Percentiles rank a stretch among this genome's conserved stretches.
Conservation (phyloP, 2,888 invertebrate species). For the Gymnosoma rotundatum region DNA sequence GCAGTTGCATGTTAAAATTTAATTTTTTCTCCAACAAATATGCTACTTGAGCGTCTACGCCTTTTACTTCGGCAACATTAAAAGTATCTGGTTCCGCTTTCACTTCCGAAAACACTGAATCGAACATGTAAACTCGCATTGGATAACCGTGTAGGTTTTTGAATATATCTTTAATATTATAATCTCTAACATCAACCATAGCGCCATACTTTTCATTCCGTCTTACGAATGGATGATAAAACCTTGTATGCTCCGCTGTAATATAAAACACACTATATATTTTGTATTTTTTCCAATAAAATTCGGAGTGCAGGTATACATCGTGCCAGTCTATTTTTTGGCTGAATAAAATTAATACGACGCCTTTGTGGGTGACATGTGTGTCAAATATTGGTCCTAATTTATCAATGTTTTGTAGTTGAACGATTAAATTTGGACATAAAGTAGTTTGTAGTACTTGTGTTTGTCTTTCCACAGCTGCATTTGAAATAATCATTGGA, state of each 20-base stretch:
- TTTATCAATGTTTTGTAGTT: slow-evolving; percentile 39
- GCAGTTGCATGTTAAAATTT: slow-evolving; percentile 76
- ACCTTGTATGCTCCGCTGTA: slow-evolving; percentile 58
- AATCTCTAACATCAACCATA: slow-evolving; percentile 58
- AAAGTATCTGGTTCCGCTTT: slow-evolving; percentile 67
- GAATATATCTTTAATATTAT: slow-evolving; percentile 68
- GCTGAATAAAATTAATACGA: slow-evolving; percentile 66
- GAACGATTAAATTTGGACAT: slow-evolving; percentile 70
- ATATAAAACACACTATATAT: slow-evolving; percentile 77
- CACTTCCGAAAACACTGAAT: slow-evolving; percentile 77
- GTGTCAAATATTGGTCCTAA: slow-evolving; percentile 33
- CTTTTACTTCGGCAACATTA: slow-evolving; percentile 71
- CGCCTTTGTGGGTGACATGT: slow-evolving; percentile 46
- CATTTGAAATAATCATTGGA: slow-evolving; percentile 28
- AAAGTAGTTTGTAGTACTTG: not conserved
- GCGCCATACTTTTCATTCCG: slow-evolving; percentile 50
- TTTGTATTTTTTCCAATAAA: slow-evolving; percentile 73
- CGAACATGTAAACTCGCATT: slow-evolving; percentile 78
- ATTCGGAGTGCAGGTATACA: not conserved
- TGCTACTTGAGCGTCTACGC: slow-evolving; percentile 78
- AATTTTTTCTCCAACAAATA: slow-evolving; percentile 75
- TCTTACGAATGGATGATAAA: slow-evolving; percentile 77
- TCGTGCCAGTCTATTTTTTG: slow-evolving; percentile 27
- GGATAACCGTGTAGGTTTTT: slow-evolving; percentile 78
- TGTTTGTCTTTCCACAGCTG: not conserved